Conservation (phyloP, 2,113 vertebrate genomes). For the Campylomormyrus numenius region DNA sequence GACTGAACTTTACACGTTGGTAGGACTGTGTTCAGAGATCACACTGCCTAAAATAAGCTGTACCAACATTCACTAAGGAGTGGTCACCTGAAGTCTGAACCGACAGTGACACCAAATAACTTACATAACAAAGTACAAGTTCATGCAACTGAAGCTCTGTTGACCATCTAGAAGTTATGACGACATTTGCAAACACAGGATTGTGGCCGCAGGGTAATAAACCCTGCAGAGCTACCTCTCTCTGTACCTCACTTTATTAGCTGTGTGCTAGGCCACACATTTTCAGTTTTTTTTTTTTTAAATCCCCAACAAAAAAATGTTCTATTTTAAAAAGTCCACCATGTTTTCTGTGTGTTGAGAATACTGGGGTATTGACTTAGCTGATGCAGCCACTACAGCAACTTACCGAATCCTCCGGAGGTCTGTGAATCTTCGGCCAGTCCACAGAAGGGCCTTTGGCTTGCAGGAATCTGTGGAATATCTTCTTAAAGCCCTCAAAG, state of each 20-base stretch:
- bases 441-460: constrained; percentile 90
- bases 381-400: background rate
- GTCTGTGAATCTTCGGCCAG: constrained; percentile 90
- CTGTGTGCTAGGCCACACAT: background rate
- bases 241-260: background rate
- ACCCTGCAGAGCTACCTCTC: background rate
- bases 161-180: background rate
- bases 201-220: background rate
- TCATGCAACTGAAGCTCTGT: background rate
- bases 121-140: background rate
- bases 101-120: background rate
- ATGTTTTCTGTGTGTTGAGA: background rate
- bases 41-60: background rate
- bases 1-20: background rate
- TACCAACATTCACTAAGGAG: background rate
- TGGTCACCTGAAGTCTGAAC: background rate
- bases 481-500: constrained; percentile 85
- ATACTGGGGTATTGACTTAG: background rate
- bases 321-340: background rate
- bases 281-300: no score
- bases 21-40: background rate
- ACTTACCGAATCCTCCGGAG: constrained; percentile 93
- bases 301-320: background rate
- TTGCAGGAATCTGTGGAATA: constrained; percentile 96
- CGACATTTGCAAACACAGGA: background rate